These are phyloP conservation scores for Pagrus major DNA, from an alignment of 2,113 vertebrate species.

Conservation along the genomic window DNA sequence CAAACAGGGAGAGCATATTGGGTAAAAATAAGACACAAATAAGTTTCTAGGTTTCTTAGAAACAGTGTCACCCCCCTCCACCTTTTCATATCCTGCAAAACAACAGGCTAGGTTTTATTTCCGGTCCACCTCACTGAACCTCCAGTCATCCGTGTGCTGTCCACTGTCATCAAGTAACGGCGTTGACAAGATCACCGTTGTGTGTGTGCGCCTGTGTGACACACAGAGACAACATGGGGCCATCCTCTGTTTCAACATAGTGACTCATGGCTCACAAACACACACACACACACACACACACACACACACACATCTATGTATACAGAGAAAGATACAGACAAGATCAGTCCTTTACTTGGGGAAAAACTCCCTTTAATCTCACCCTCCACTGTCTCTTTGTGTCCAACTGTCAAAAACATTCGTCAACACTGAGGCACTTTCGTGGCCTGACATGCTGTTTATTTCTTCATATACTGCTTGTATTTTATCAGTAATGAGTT, in stretches of 20 bases:
- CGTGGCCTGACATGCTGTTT: neutral
- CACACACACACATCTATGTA: too few species aligned
- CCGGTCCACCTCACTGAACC: conserved; percentile 41
- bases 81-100: neutral
- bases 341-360: neutral
- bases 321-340: neutral
- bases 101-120: conserved; percentile 44
- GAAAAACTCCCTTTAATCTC: conserved; percentile 1
- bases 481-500: neutral
- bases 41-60: conserved; percentile 29
- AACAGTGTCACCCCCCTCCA: neutral
- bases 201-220: conserved; percentile 7
- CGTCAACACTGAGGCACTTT: neutral
- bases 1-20: neutral
- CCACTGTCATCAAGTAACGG: conserved; percentile 36
- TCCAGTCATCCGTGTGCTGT: conserved; percentile 53
- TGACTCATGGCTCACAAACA: conserved; percentile 17
- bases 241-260: neutral
- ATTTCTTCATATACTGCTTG: neutral
- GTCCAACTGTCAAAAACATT: neutral
- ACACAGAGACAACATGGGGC: neutral
- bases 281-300: neutral
- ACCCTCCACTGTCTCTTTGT: neutral
- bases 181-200: conserved; percentile 45
- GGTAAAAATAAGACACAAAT: conserved; percentile 1